Evolutionary conservation across 2,888 invertebrate species (phyloP).

Genomic region (Eupithecia abbreviata): DNA sequence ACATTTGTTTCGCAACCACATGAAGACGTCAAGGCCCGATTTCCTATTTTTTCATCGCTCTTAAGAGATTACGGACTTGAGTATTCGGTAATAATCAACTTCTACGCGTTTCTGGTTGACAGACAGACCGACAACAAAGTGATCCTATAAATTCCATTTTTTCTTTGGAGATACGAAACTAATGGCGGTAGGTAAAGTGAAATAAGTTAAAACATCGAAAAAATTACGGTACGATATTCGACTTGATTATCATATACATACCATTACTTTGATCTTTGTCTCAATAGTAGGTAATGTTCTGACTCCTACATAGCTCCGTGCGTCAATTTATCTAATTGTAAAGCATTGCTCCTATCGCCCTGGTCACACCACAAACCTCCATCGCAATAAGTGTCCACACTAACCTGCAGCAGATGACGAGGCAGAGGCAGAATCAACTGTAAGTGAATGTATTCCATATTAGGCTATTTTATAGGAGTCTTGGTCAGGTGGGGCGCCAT

Average conservation of each 20-base stretch:
- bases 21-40: neutral
- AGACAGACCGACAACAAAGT: too few relatives aligned
- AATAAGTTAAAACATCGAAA: neutral
- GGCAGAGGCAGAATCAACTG: neutral
- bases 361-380: neutral
- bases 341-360: neutral
- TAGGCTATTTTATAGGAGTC: neutral
- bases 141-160: neutral
- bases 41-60: neutral
- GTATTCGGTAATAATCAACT: too few relatives aligned
- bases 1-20: neutral
- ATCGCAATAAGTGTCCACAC: neutral
- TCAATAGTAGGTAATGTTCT: neutral
- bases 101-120: too few relatives aligned
- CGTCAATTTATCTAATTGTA: neutral
- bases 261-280: neutral
- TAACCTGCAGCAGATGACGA: neutral
- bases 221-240: neutral
- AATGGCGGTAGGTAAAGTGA: neutral
- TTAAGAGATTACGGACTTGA: too few relatives aligned
- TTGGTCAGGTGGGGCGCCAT: neutral
- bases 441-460: neutral
- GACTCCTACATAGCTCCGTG: neutral
- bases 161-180: neutral
- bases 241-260: neutral